A percentile compares a stretch with the other conserved stretches of the same genome.
Evolutionary conservation across 1,140 invertebrate genomes (phyloP).

Genomic region (Leptoteleia sp.): DNA sequence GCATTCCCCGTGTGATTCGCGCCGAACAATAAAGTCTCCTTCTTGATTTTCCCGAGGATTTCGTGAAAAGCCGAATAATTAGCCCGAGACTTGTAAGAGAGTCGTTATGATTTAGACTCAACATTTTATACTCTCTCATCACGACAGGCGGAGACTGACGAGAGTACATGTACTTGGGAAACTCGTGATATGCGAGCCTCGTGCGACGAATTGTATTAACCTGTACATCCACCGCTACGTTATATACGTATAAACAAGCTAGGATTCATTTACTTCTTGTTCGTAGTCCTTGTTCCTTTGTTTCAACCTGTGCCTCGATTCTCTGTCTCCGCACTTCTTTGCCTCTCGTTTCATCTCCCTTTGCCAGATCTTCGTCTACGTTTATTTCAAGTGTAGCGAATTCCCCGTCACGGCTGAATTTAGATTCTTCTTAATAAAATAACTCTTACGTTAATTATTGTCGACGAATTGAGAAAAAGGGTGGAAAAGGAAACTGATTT

Average conservation of each 20-base stretch:
- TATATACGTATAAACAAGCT: constrained; percentile 61
- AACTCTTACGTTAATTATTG: constrained; percentile 31
- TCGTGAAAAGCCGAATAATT: constrained; percentile 57
- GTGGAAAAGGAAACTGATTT: constrained; percentile 2
- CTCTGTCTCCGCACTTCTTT: constrained; percentile 29
- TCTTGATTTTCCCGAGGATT: constrained; percentile 38
- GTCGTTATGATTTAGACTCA: constrained; percentile 68
- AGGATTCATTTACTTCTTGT: constrained; percentile 64
- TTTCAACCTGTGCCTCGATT: constrained; percentile 44
- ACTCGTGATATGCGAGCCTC: constrained; percentile 67
- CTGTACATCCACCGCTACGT: constrained; percentile 48
- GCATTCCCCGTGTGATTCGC: background rate
- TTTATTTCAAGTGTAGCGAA: constrained; percentile 53
- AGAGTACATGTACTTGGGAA: constrained; percentile 58
- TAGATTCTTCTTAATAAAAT: constrained; percentile 47
- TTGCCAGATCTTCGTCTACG: constrained; percentile 22
- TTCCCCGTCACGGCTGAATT: constrained; percentile 55
- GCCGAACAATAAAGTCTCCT: constrained; percentile 4
- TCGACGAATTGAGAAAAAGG: constrained; percentile 13
- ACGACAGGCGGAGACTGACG: constrained; percentile 51
- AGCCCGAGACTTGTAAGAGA: constrained; percentile 51
- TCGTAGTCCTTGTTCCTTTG: constrained; percentile 57
- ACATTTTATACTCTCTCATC: constrained; percentile 70
- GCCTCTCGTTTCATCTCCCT: constrained; percentile 19
- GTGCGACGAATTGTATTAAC: constrained; percentile 66